phyloP scores from a whole-genome alignment of 2,113 vertebrate species.

The Varanus salvator region DNA sequence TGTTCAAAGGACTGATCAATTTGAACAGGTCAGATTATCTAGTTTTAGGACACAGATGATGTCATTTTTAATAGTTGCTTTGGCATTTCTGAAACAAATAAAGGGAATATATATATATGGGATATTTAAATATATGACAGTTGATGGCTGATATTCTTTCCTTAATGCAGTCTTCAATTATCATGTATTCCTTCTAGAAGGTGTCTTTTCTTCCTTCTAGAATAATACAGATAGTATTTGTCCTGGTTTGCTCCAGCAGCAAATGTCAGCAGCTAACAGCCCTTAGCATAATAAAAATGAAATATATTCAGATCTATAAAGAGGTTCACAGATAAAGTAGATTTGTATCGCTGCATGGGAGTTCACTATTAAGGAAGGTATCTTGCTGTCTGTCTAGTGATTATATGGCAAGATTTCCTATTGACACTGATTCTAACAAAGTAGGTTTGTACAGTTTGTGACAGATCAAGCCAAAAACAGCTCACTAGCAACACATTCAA shows the following conservation, averaged over 20 bases:
- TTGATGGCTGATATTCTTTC: not conserved
- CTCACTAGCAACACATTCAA: too few relatives aligned
- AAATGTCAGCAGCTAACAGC: not conserved
- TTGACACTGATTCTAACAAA: not conserved
- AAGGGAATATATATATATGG: conserved; percentile 11
- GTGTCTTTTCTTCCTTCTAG: not conserved
- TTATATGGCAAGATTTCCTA: not conserved
- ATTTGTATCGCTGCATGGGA: too few relatives aligned
- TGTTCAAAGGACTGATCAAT: not conserved
- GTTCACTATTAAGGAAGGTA: too few relatives aligned
- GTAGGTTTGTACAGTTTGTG: not conserved
- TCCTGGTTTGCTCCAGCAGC: not conserved
- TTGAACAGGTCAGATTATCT: not conserved
- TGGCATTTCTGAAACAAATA: not conserved
- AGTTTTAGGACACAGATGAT: not conserved
- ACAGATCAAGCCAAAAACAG: too few relatives aligned
- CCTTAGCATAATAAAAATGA: not conserved
- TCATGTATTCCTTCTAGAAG: too few relatives aligned
- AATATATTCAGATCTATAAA: too few relatives aligned
- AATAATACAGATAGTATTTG: not conserved
- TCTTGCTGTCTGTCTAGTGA: too few relatives aligned
- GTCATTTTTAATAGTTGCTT: not conserved
- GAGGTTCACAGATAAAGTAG: too few relatives aligned
- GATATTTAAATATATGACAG: not conserved
- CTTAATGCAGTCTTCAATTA: not conserved